Conservation (phyloP, 2,888 invertebrate genomes). For the Mimas tiliae region DNA sequence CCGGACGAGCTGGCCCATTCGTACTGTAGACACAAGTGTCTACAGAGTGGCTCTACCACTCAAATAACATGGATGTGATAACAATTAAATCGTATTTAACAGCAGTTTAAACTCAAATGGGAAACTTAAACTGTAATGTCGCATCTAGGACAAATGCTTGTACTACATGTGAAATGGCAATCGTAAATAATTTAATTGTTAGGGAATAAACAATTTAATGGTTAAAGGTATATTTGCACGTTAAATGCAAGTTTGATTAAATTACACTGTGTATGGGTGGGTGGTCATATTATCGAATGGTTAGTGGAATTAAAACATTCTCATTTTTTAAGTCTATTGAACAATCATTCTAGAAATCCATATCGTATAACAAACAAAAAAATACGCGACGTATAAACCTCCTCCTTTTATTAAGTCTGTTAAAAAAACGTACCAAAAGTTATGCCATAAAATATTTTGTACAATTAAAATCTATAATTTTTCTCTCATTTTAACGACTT, state of each 20-base stretch:
- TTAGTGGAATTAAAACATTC: too few species aligned
- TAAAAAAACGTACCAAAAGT: not conserved
- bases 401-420: not conserved
- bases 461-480: not conserved
- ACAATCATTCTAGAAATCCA: too few species aligned
- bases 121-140: not conserved
- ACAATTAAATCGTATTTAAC: not conserved
- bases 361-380: too few species aligned
- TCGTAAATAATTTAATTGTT: slow-evolving; percentile 17
- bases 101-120: not conserved
- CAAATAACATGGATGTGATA: not conserved
- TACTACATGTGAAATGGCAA: not conserved
- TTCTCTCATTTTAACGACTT: not conserved
- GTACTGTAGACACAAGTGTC: too few species aligned
- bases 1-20: too few species aligned
- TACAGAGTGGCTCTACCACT: too few species aligned
- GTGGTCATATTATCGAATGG: too few species aligned
- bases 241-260: not conserved
- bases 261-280: too few species aligned
- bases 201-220: not conserved
- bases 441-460: slow-evolving; percentile 1
- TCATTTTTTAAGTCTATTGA: too few species aligned
- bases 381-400: not conserved
- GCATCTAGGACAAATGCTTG: not conserved
- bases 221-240: not conserved